A percentile compares a stretch with the other conserved stretches of the same genome.
Conservation (phyloP, 2,888 invertebrate species). For the Microdon myrmicae region DNA sequence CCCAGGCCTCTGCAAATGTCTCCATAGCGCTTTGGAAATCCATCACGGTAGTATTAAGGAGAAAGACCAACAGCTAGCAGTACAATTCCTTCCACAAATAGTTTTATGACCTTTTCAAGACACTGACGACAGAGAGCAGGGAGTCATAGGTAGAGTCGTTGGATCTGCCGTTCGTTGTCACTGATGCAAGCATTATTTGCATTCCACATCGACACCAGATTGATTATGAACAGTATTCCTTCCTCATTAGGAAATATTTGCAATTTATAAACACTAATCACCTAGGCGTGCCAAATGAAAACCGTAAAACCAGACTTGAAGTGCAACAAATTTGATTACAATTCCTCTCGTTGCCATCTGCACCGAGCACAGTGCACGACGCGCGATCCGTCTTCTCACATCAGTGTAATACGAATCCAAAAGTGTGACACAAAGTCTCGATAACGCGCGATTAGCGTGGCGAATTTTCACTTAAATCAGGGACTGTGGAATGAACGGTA, state of each 20-base stretch:
- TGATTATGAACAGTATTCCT: conserved; percentile 19
- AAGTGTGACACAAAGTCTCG: conserved; percentile 23
- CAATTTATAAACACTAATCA: conserved; percentile 42
- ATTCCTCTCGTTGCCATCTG: conserved; percentile 17
- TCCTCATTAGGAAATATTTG: conserved; percentile 4
- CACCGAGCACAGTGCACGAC: not conserved
- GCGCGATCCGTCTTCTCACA: conserved; percentile 1
- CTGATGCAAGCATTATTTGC: conserved; percentile 27
- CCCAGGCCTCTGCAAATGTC: conserved; percentile 97
- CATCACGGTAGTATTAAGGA: conserved; percentile 70
- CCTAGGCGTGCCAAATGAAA: conserved; percentile 26
- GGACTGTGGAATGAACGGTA: conserved; percentile 29
- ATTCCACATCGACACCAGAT: conserved; percentile 17
- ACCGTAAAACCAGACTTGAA: conserved; percentile 32
- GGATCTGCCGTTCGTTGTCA: conserved; percentile 21
- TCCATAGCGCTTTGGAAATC: conserved; percentile 99
- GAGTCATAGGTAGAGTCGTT: too few species aligned
- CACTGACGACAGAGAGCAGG: too few species aligned
- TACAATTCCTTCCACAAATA: conserved; percentile 23
- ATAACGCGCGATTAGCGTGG: conserved; percentile 45
- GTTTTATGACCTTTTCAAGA: not conserved
- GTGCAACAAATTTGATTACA: conserved; percentile 35
- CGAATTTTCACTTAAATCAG: conserved; percentile 47
- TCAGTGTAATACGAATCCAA: not conserved
- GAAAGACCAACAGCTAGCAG: conserved; percentile 42